Evolutionary conservation across 2,797 vertebrate genomes (phyloP).

Genomic region (Myioborus miniatus): DNA sequence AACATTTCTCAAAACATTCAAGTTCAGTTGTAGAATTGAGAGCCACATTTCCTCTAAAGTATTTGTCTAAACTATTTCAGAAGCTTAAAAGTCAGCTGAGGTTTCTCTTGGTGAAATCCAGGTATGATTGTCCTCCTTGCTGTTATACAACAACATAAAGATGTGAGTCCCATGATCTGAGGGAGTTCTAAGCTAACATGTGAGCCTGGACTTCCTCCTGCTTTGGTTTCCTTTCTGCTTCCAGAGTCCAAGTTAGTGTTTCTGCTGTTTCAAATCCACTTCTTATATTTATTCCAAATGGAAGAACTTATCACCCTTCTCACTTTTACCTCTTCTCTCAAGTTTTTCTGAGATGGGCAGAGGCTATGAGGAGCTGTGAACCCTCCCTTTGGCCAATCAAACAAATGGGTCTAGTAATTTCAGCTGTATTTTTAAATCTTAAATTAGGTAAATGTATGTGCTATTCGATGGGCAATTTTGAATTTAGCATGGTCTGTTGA

Average conservation of each 20-base stretch:
- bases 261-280: not conserved
- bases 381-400: not conserved
- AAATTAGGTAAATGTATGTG: not conserved
- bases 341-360: not conserved
- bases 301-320: not conserved
- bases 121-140: not conserved
- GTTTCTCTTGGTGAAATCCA: not conserved
- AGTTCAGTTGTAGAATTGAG: not conserved
- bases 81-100: not conserved
- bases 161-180: not conserved
- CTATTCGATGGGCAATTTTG: not conserved
- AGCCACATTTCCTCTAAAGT: not conserved
- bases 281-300: not conserved
- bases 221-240: not conserved
- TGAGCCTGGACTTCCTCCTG: not conserved
- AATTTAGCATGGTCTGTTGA: not conserved
- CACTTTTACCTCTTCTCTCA: not conserved
- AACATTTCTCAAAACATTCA: not conserved
- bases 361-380: not conserved
- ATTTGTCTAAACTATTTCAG: not conserved
- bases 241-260: not conserved
- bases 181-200: not conserved
- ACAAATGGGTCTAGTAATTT: not conserved
- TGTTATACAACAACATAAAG: not conserved
- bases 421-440: not conserved